These are phyloP conservation scores for Hololepta plana DNA, from an alignment of 2,888 invertebrate genomes.

Conservation along the genomic window DNA sequence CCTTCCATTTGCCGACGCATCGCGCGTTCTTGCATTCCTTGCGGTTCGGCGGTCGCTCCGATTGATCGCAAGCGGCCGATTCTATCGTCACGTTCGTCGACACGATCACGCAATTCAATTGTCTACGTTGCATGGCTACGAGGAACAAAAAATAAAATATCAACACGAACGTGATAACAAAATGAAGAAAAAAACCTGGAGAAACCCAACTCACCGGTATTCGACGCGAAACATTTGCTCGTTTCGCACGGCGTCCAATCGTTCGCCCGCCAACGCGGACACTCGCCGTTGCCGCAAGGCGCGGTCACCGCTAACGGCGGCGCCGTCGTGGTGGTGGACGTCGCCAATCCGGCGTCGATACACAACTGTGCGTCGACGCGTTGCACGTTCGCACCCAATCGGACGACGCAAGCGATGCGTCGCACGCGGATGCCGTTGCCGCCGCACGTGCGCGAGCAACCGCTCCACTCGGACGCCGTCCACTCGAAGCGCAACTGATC, in stretches of 20 bases:
- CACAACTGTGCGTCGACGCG: constrained; percentile 47
- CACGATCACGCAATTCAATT: constrained; percentile 38
- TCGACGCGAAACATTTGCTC: constrained; percentile 56
- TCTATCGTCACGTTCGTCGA: constrained; percentile 19
- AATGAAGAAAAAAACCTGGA: constrained; percentile 2
- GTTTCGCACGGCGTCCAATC: constrained; percentile 56
- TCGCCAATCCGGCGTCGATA: constrained; percentile 47
- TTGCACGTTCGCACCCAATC: constrained; percentile 33
- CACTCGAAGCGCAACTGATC: constrained; percentile 50
- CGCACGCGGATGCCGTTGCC: constrained; percentile 55
- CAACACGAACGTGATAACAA: background rate
- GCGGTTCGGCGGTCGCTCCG: constrained; percentile 53
- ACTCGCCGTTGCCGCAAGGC: constrained; percentile 47
- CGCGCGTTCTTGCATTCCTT: constrained; percentile 66
- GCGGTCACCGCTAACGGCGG: constrained; percentile 42
- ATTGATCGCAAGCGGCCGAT: constrained; percentile 46
- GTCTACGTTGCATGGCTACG: constrained; percentile 53
- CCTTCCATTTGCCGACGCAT: constrained; percentile 82
- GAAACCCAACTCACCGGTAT: constrained; percentile 37
- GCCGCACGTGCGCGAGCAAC: constrained; percentile 70
- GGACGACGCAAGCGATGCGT: constrained; percentile 53
- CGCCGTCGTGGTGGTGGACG: constrained; percentile 41
- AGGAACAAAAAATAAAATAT: constrained; percentile 3
- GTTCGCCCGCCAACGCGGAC: constrained; percentile 52
- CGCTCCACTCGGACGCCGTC: constrained; percentile 71